These are phyloP conservation scores for Lamprotornis superbus DNA, from an alignment of 2,113 vertebrate species.

Conservation along the genomic window DNA sequence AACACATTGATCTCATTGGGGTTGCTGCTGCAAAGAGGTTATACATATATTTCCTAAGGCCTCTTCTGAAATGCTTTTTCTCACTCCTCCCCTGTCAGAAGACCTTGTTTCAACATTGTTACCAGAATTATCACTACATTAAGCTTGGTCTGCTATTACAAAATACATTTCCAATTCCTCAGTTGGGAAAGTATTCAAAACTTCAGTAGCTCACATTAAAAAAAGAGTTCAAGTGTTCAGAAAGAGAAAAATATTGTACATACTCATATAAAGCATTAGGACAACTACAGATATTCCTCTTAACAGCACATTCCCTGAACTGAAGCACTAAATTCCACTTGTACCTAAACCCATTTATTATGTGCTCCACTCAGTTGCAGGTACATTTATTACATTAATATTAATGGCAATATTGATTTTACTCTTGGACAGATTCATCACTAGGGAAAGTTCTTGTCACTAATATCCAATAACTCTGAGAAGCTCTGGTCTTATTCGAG, in stretches of 20 bases:
- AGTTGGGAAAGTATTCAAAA: background rate
- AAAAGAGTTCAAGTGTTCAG: background rate
- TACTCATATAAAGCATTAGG: background rate
- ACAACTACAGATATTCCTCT: background rate
- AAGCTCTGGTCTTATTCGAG: background rate
- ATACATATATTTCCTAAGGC: background rate
- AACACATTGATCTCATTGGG: background rate
- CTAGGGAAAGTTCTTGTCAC: background rate
- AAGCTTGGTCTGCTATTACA: constrained; percentile 1
- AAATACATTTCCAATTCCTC: background rate
- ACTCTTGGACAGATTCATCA: background rate
- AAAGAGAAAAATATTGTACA: background rate
- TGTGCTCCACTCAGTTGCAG: background rate
- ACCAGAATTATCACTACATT: background rate
- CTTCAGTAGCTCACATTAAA: background rate
- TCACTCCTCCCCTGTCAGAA: background rate
- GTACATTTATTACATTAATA: background rate
- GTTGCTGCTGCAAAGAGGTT: background rate
- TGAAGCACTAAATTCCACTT: background rate
- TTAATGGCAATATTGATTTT: background rate
- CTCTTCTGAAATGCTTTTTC: constrained; percentile 8
- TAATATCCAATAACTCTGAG: background rate
- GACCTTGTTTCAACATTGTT: background rate
- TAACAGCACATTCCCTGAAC: background rate
- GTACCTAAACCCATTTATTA: background rate